A percentile compares a stretch with the other conserved stretches of the same genome.
phyloP scores from a whole-genome alignment of 2,797 vertebrate genomes.

The Atherinosoma microstoma region DNA sequence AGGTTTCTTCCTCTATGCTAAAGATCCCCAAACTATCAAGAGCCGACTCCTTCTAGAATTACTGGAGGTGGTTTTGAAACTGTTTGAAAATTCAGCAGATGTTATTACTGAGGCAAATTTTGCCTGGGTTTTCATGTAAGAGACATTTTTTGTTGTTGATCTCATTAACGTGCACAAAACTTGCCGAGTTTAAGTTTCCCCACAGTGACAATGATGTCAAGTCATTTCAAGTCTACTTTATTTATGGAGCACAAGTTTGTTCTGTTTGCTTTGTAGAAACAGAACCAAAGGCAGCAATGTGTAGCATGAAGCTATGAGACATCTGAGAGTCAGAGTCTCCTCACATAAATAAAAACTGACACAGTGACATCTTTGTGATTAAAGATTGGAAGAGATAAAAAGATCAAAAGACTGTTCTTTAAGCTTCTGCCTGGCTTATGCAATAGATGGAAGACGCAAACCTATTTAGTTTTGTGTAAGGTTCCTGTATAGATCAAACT shows the following conservation, averaged over 20 bases:
- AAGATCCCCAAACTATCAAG: not conserved
- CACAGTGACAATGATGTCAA: slow-evolving; percentile 11
- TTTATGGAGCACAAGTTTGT: slow-evolving; percentile 28
- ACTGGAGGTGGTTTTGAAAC: slow-evolving; percentile 3
- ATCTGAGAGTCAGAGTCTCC: slow-evolving; percentile 9
- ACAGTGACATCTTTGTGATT: slow-evolving; percentile 1
- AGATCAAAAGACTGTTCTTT: slow-evolving; percentile 5
- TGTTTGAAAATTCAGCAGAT: slow-evolving; percentile 1
- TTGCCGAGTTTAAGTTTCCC: not conserved
- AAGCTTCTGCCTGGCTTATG: slow-evolving; percentile 4
- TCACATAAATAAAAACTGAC: slow-evolving; percentile 6
- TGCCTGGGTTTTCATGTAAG: not conserved
- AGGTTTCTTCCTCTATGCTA: slow-evolving; percentile 6
- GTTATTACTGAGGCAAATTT: not conserved
- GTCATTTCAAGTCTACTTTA: slow-evolving; percentile 21
- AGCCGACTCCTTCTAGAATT: not conserved
- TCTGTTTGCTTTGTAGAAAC: slow-evolving; percentile 37
- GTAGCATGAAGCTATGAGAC: slow-evolving; percentile 3
- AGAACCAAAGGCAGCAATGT: slow-evolving; percentile 2
- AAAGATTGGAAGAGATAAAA: not conserved
- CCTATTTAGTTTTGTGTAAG: no score
- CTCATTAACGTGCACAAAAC: slow-evolving; percentile 12
- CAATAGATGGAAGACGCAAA: not conserved
- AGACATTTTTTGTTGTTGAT: slow-evolving; percentile 5
- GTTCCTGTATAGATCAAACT: not conserved